Evolutionary conservation across 2,113 vertebrate species (phyloP).

Genomic region (Rhinichthys klamathensis): DNA sequence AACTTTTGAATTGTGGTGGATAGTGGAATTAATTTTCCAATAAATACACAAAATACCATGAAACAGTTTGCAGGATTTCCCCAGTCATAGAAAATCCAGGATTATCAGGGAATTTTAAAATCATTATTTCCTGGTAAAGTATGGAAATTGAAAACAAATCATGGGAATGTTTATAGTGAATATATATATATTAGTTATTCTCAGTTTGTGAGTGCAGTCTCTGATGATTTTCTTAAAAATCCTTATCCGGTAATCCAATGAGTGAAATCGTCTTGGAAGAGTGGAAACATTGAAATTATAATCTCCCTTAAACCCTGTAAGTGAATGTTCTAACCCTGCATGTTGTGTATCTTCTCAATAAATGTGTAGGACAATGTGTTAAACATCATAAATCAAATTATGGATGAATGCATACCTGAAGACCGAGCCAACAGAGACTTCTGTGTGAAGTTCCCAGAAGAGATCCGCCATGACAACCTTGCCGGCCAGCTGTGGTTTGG

Average conservation of each 20-base stretch:
- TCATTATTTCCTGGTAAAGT: background rate
- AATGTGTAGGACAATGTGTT: slow-evolving; percentile 89
- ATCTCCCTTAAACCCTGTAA: too few species aligned
- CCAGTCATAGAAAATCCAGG: background rate
- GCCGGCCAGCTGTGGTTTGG: slow-evolving; percentile 98
- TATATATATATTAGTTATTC: background rate
- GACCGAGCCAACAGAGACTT: slow-evolving; percentile 95
- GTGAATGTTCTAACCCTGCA: slow-evolving; percentile 15
- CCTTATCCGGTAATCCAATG: background rate
- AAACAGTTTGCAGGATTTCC: background rate
- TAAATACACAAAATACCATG: too few species aligned
- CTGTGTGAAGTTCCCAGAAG: slow-evolving; percentile 96
- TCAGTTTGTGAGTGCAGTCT: background rate
- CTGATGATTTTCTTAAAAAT: background rate
- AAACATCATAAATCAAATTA: slow-evolving; percentile 96
- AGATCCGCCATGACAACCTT: slow-evolving; percentile 97
- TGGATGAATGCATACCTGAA: slow-evolving; percentile 95
- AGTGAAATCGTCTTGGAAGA: background rate
- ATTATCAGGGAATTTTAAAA: background rate
- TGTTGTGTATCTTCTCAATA: slow-evolving; percentile 24
- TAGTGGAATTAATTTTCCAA: too few species aligned
- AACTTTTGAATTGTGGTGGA: background rate
- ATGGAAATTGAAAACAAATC: background rate
- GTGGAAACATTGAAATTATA: background rate
- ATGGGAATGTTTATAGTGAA: background rate